Evolutionary conservation across 2,797 vertebrate genomes (phyloP), one percentile per base, ranked within the genome.

Genomic region (Acipenser transmontanus): DNA sequence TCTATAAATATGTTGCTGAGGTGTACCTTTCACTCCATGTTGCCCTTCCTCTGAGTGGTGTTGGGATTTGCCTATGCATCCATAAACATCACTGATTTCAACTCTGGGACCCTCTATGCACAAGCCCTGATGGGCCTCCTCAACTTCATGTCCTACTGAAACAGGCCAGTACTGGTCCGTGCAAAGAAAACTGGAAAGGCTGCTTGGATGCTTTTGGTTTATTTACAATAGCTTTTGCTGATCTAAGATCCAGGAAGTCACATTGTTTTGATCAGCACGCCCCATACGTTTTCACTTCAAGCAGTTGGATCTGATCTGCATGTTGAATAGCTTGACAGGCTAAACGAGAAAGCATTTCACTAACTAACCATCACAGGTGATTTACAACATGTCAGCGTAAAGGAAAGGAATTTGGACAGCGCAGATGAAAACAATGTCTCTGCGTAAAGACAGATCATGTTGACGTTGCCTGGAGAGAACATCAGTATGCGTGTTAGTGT

Each of bases 231-330:
- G 13, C 10, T 47, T 47, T 50, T 50, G n/a, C 12, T 34, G 34
- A 48, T 14, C 14, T 20, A 17, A 34, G n/a, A 48, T 73, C 67
- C 66, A 54, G 71, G 61, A 70, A 78, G 14, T n/a, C 70, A 61
- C 54, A 13, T 49, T 54, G n/a, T 70, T 81, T 79, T 76, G 75
- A 68, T 78, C 68, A 75, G 63, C 68, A 62, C 47, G 62, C 62
- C 71, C 57, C 50, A 70, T 72, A 71, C 70, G 71, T 78, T 77
- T 74, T 50, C 72, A 50, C 63, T 72, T 73, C 62, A 67, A 70
- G 69, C 75, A 72, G 77, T 14, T 73, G 66, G 68, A 78, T 74
- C 56, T 63, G 67, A 66, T 76, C 47, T 20, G 59, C 52, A 68
- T 68, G 34, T 49, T 13, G 52, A 63, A 61, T 51, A 68, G 50